These are phyloP conservation scores for Trachelus iudaicus DNA, from an alignment of 2,888 invertebrate species.

Conservation along the genomic window DNA sequence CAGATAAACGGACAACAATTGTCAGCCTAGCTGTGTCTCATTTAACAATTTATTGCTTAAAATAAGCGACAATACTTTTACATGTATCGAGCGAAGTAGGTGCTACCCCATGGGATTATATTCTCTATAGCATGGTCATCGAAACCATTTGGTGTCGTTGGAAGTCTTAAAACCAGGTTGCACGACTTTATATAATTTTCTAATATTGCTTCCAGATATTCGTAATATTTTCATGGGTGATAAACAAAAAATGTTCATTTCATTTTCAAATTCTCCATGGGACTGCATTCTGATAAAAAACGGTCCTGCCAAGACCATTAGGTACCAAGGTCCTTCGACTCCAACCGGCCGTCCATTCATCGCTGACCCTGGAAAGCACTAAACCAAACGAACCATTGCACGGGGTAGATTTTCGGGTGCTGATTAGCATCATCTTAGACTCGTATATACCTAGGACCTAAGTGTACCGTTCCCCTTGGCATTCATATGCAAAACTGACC, in stretches of 20 bases:
- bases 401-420: slow-evolving; percentile 36
- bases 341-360: neutral
- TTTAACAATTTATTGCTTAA: slow-evolving; percentile 29
- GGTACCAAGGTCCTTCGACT: neutral
- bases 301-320: neutral
- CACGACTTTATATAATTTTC: neutral
- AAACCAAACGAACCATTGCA: slow-evolving; percentile 58
- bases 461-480: slow-evolving; percentile 38
- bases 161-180: neutral
- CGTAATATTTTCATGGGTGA: neutral
- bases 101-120: slow-evolving; percentile 45
- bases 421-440: slow-evolving; percentile 62
- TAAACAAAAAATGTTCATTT: neutral
- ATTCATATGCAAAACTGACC: slow-evolving; percentile 65
- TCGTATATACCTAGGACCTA: slow-evolving; percentile 32
- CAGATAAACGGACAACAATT: slow-evolving; percentile 55
- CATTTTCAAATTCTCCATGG: neutral
- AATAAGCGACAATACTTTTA: slow-evolving; percentile 42
- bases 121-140: slow-evolving; percentile 46
- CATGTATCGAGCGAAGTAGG: slow-evolving; percentile 40
- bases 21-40: slow-evolving; percentile 44
- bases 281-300: neutral
- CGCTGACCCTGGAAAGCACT: slow-evolving; percentile 41
- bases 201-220: neutral
- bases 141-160: slow-evolving; percentile 45